These are phyloP conservation scores for Temnothorax nylanderi DNA, from an alignment of 1,140 invertebrate genomes.

Conservation along the genomic window DNA sequence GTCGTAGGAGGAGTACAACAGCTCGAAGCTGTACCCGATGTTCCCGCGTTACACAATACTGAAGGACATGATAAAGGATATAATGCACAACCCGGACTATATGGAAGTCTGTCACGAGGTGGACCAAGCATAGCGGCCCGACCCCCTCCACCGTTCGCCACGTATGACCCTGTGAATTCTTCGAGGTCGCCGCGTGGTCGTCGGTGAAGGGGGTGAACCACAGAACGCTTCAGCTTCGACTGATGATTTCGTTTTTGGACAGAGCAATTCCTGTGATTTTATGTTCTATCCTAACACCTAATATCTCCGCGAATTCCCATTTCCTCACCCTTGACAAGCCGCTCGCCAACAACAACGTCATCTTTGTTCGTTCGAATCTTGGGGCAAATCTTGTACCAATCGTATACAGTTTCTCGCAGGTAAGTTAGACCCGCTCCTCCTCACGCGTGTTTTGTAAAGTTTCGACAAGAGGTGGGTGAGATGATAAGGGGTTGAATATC, in stretches of 20 bases:
- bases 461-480: neutral
- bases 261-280: neutral
- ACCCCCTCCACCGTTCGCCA: slow-evolving; percentile 83
- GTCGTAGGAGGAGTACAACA: slow-evolving; percentile 93
- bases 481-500: slow-evolving; percentile 19
- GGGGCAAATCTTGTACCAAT: neutral
- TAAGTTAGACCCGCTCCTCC: slow-evolving; percentile 13
- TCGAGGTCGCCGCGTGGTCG: slow-evolving; percentile 30
- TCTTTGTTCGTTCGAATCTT: neutral
- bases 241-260: slow-evolving; percentile 28
- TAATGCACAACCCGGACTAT: slow-evolving; percentile 96
- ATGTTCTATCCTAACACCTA: neutral
- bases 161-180: slow-evolving; percentile 81
- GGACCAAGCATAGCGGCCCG: slow-evolving; percentile 85
- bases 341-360: neutral
- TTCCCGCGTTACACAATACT: slow-evolving; percentile 97
- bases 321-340: neutral
- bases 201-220: slow-evolving; percentile 79
- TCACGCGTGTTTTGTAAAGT: slow-evolving; percentile 16
- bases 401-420: slow-evolving; percentile 38
- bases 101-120: slow-evolving; percentile 98
- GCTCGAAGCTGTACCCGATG: slow-evolving; percentile 96
- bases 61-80: slow-evolving; percentile 98
- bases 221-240: slow-evolving; percentile 45
- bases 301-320: neutral